Evolutionary conservation across 1,140 invertebrate genomes (phyloP).

Genomic region (Cataglyphis hispanica): DNA sequence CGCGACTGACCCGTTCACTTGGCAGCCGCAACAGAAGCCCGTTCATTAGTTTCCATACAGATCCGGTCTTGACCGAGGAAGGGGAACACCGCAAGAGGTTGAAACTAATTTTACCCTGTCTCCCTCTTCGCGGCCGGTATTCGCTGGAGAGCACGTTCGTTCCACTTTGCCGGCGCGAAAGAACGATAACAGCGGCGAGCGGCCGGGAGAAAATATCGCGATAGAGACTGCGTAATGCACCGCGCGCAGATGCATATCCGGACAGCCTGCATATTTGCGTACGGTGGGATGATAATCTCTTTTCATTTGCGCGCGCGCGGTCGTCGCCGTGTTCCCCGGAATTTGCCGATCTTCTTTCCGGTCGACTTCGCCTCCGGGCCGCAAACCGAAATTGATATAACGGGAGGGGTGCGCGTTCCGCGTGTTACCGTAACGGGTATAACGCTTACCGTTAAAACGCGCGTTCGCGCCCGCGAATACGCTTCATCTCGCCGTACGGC

Average conservation of each 20-base stretch:
- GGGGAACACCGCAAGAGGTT: conserved; percentile 29
- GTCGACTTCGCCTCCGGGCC: conserved; percentile 34
- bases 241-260: conserved; percentile 41
- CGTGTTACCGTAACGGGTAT: conserved; percentile 77
- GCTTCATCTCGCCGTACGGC: conserved; percentile 23
- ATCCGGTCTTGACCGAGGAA: conserved; percentile 22
- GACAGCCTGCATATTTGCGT: conserved; percentile 42
- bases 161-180: conserved; percentile 29
- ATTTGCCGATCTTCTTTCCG: conserved; percentile 51
- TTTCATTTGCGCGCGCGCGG: conserved; percentile 42
- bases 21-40: conserved; percentile 28
- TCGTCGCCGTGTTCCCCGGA: conserved; percentile 11
- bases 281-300: conserved; percentile 49
- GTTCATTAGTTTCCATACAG: conserved; percentile 33
- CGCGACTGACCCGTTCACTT: conserved; percentile 23
- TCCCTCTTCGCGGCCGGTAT: conserved; percentile 26
- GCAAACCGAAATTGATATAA: conserved; percentile 77
- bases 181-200: conserved; percentile 39
- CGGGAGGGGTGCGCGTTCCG: conserved; percentile 74
- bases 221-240: conserved; percentile 34
- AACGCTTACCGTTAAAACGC: conserved; percentile 76
- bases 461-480: conserved; percentile 63
- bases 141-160: conserved; percentile 36
- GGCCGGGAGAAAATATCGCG: conserved; percentile 27
- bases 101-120: conserved; percentile 67